Percentiles rank a stretch among this genome's conserved stretches.
Evolutionary conservation across 2,797 vertebrate species (phyloP).

Genomic region (Galago senegalensis): DNA sequence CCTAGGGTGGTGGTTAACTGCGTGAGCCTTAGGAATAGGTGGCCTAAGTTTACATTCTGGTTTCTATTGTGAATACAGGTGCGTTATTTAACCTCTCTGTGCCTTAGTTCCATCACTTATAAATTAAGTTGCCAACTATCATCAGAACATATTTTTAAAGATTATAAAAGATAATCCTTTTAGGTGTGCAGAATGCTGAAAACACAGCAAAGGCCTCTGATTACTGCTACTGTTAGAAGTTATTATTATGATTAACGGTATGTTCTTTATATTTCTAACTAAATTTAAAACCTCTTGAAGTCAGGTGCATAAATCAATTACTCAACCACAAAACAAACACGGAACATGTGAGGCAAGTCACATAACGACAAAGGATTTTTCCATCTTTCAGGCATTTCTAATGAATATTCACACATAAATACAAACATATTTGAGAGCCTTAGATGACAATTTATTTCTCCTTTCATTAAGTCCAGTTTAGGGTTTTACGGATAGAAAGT

Average conservation of each 20-base stretch:
- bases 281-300: neutral
- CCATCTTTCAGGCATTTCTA: neutral
- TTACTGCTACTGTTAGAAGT: neutral
- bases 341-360: neutral
- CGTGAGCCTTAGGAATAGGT: neutral
- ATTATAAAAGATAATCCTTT: neutral
- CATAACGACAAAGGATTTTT: neutral
- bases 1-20: neutral
- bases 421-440: neutral
- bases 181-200: neutral
- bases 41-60: neutral
- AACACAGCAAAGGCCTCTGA: neutral
- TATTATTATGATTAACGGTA: neutral
- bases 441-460: slow-evolving; percentile 35
- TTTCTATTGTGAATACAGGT: neutral
- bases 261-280: neutral
- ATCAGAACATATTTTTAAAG: neutral
- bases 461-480: slow-evolving; percentile 1
- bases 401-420: neutral
- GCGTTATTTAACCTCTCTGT: neutral
- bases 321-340: slow-evolving; percentile 10
- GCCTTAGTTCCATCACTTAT: neutral
- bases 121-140: neutral
- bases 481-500: slow-evolving; percentile 28
- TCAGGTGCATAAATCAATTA: neutral